Base-by-base conservation (phyloP, 2,888 invertebrate genomes). In the Drosophila rellima region DNA sequence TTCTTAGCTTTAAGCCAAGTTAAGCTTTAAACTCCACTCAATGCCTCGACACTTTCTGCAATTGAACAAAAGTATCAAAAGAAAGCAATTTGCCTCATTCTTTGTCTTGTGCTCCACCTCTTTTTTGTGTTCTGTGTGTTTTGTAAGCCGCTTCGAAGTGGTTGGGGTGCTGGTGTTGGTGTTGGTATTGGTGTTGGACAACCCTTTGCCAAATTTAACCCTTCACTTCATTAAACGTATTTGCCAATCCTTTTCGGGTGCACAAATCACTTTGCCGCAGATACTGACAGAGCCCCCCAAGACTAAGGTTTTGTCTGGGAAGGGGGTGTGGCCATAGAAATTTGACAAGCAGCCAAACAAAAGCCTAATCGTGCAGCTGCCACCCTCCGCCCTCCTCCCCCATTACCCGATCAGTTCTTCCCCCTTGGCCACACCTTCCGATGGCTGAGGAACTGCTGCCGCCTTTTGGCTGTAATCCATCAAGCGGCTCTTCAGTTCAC, bases 181-280 rank as follows among this genome's bases (percentile, higher is more conserved):
- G 15, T 15, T 42, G 55, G 47, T 51, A 48, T 37, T 67, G 67
- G 37, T 62, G 69, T 54, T 48, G 45, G 65, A 23, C 61, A 56
- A 65, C 51, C 70, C 65, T 70, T 73, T 74, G 73, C 59, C 64
- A 82, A 87, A 84, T 79, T 79, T 77, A 82, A 86, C 85, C 85
- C 81, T 81, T 74, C 84, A 88, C 85, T 86, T 86, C 88, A 86
- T 85, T 86, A 88, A 88, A 85, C 81, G 85, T 77, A 82, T 82
- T 87, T 82, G 65, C 68, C 70, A 78, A 81, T 80, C 70, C 82
- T 80, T 77, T 76, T 67, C 61, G 73, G 73, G 65, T 61, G 76
- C 73, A 76, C 85, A 85, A 85, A 84, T 85, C 88, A 87, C 80
- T 78, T 78, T 75, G 73, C 69, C 78, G 61, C 78, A 82, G 82